Base-by-base conservation (phyloP, 2,888 invertebrate genomes). In the Luperina testacea region DNA sequence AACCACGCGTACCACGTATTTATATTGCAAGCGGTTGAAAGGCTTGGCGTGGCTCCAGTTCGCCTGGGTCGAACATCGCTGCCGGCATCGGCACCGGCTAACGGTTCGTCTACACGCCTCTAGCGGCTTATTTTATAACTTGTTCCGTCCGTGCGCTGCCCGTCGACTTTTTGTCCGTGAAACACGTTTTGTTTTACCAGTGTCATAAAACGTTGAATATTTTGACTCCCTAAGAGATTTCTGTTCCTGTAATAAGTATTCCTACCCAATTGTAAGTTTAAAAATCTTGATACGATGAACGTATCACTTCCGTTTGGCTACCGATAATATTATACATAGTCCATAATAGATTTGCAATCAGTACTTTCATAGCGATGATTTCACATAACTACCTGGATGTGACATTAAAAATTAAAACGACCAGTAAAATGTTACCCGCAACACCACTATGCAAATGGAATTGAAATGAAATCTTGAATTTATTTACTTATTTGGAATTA, bases 111-210 rank as follows among this genome's bases (percentile, higher is more conserved):
- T 82, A 86, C 84, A 83, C 83, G 82, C 83, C 83, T 85, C 88
- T 82, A 86, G 87, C 85, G 87, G 89, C 88, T 90, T 91, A 91
- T 90, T 91, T 90, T 90, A 90, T 90, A 90, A 91, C 90, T 89
- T 89, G 90, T 89, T 88, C 87, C 87, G 85, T 77, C 87, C 88
- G 85, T 83, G 85, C 69, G 75, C 78, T 79, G 73, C 61, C 83
- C 78, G 70, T 73, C 80, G 80, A 80, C 81, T 81, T 83, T 85
- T 82, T 82, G 78, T 82, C 83, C 81, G 80, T 87, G 87, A 90
- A 87, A 83, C 84, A 84, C 72, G 74, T 82, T 88, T 80, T 75
- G 79, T 83, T 72, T 77, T 86, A 80, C 87, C 79, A 75, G 80
- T 75, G 83, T 81, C 75, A 85, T 89, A 85, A 84, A 85, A 82